Base-by-base conservation (phyloP, 1,140 invertebrate species). In the Ceratosolen fusciceps region DNA sequence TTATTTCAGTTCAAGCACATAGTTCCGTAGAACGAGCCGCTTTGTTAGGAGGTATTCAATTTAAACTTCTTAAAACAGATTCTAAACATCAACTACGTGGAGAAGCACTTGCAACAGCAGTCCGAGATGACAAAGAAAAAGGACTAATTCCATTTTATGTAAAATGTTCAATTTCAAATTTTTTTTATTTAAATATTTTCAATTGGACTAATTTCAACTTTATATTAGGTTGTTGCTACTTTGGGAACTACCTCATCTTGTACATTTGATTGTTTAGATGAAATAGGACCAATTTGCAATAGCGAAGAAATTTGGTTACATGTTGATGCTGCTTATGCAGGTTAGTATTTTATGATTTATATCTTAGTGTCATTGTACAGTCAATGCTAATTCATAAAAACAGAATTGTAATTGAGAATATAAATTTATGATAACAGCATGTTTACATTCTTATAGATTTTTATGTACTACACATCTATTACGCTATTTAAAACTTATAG, bases 21-120 rank as follows among this genome's bases (percentile, higher is more conserved):
- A 98, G 96, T 24, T 98, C 97, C 0, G 97, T 99, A 1, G 97
- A 99, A 90, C 92, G 97, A 21, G 97, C 97, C 31, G 96, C 96
- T 7, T 92, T 99, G 60, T 90, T 99, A 24, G 96, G 96, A 10
- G 96, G 97, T 52, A 94, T 99, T 0, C 94, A 95, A 85, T 93
- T 99, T 85, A 92, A 95, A 37, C 91, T 94, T 8, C 88, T 99
- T 24, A 93, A 94, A 56, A 93, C 95, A 0, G 97, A 98, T 87
- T 92, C 93, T 3, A 93, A 96, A 76, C 95, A 94, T 83, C 92
- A 93, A 70, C 88, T 99, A 24, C 91, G 96, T 71, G 98, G 97
- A 10, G 93, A 95, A 31, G 94, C 94, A 0, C 87, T 99, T 12
- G 92, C 94, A 62, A 92, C 94, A 49, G 97, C 97, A 0, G 96